phyloP scores from a whole-genome alignment of 1,140 invertebrate species.

The Armadillidium nasatum region DNA sequence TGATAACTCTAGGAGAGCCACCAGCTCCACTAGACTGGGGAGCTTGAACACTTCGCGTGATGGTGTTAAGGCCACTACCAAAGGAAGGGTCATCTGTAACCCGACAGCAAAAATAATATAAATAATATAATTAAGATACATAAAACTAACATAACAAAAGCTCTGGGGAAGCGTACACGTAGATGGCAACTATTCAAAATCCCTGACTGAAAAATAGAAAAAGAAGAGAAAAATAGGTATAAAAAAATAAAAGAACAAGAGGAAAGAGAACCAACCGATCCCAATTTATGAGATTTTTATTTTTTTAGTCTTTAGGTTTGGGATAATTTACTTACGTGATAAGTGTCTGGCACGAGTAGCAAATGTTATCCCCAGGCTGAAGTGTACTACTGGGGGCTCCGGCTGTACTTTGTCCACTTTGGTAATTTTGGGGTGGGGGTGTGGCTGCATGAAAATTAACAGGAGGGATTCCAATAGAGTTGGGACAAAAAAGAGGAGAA shows the following conservation, averaged over 20 bases:
- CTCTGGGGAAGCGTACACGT: too few species aligned
- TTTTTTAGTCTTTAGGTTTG: background rate
- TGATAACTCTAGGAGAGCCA: constrained; percentile 27
- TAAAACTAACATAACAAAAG: background rate
- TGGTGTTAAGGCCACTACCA: constrained; percentile 28
- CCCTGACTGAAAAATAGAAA: background rate
- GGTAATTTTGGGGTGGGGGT: constrained; percentile 19
- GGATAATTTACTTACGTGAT: constrained; percentile 75
- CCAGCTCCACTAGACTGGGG: constrained; percentile 35
- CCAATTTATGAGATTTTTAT: background rate
- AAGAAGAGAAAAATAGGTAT: background rate
- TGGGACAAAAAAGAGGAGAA: too few species aligned
- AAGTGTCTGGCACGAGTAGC: constrained; percentile 84
- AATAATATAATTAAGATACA: background rate
- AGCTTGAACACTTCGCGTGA: constrained; percentile 38
- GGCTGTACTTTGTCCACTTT: background rate
- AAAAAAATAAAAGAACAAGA: background rate
- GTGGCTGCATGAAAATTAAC: constrained; percentile 11
- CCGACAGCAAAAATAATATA: constrained; percentile 25
- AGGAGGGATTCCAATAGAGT: too few species aligned
- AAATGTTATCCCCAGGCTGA: constrained; percentile 81
- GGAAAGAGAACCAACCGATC: background rate
- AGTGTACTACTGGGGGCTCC: constrained; percentile 55
- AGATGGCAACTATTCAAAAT: too few species aligned
- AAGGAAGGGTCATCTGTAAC: constrained; percentile 33